Evolutionary conservation across 2,888 invertebrate genomes (phyloP).

Genomic region (Netelia inedita): DNA sequence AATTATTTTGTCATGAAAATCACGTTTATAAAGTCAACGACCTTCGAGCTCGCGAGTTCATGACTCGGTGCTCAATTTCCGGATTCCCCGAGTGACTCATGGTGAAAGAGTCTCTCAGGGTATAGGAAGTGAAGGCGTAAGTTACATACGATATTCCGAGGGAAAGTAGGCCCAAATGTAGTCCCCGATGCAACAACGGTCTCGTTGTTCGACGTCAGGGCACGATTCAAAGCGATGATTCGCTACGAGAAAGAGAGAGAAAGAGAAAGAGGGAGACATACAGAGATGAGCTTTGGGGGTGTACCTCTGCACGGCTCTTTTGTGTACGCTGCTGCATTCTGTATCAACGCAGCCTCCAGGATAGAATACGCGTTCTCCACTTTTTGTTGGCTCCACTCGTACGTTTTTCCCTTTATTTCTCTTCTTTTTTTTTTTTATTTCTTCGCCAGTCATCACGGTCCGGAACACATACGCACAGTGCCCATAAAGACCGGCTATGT

Average conservation of each 20-base stretch:
- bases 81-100: slow-evolving; percentile 66
- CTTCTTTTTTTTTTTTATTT: slow-evolving; percentile 34
- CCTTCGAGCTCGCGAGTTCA: slow-evolving; percentile 12
- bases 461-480: neutral
- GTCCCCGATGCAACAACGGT: slow-evolving; percentile 51
- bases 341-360: neutral
- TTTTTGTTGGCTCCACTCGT: slow-evolving; percentile 36
- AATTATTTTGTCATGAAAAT: slow-evolving; percentile 22
- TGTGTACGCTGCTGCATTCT: slow-evolving; percentile 12
- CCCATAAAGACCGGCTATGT: slow-evolving; percentile 52
- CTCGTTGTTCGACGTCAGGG: slow-evolving; percentile 47
- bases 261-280: neutral
- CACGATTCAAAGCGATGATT: slow-evolving; percentile 58
- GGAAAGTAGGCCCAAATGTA: slow-evolving; percentile 32
- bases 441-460: slow-evolving; percentile 38
- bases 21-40: slow-evolving; percentile 14
- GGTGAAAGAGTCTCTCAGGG: slow-evolving; percentile 18
- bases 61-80: slow-evolving; percentile 50
- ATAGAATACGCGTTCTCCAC: slow-evolving; percentile 37
- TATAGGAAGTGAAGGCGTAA: slow-evolving; percentile 29
- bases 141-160: slow-evolving; percentile 32
- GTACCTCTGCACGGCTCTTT: slow-evolving; percentile 51
- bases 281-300: slow-evolving; percentile 11
- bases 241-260: slow-evolving; percentile 1
- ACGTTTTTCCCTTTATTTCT: slow-evolving; percentile 13